Evolutionary conservation across 2,797 vertebrate species (phyloP).

Genomic region (Hoplostethus mediterraneus): DNA sequence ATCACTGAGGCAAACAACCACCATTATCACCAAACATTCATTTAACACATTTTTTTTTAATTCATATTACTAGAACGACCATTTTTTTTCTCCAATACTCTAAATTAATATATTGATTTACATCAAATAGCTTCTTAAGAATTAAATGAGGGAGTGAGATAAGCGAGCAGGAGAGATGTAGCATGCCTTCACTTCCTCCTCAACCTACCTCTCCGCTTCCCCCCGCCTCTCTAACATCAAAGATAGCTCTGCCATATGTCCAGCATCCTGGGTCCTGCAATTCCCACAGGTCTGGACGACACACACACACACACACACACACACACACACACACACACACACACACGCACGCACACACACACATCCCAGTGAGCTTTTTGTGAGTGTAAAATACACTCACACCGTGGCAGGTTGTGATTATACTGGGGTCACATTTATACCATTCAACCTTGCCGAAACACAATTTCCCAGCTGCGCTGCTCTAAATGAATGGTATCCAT

Average conservation of each 20-base stretch:
- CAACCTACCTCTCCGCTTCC: slow-evolving; percentile 2
- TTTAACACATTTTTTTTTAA: no score
- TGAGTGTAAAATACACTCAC: background rate
- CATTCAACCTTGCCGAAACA: slow-evolving; percentile 11
- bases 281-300: slow-evolving; percentile 19
- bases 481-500: slow-evolving; percentile 42
- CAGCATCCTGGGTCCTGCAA: slow-evolving; percentile 43
- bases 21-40: background rate
- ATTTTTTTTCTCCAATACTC: background rate
- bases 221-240: slow-evolving; percentile 50
- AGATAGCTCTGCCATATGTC: slow-evolving; percentile 62
- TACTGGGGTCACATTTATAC: slow-evolving; percentile 27
- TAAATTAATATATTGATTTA: background rate
- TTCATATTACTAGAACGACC: background rate
- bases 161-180: background rate
- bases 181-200: background rate
- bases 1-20: background rate
- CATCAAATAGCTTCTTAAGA: background rate
- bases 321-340: background rate
- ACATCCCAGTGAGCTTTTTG: background rate
- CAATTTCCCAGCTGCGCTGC: slow-evolving; percentile 25
- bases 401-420: slow-evolving; percentile 16
- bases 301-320: background rate
- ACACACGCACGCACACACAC: background rate
- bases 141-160: background rate